Evolutionary conservation across 1,140 invertebrate genomes (phyloP), one percentile per base, ranked within the genome.

Genomic region (Amyelois transitella): DNA sequence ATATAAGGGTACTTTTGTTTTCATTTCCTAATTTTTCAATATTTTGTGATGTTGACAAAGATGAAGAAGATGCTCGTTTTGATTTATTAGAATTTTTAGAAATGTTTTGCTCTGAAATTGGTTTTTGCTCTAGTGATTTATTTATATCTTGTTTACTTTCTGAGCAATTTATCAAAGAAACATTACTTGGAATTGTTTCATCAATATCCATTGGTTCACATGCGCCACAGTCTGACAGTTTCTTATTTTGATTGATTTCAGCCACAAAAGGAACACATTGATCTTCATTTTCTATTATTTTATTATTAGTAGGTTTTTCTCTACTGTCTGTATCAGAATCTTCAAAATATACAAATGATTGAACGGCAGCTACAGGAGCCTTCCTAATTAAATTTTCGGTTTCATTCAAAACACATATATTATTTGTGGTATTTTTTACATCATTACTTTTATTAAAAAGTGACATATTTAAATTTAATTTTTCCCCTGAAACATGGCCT

Each of bases 171-270:
- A 14, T 17, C 10, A 59, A 49, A 38, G 67, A 44, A 28, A 69
- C 28, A 66, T 69, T 75, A 47, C 72, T 76, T 38, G 72, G 77
- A 18, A 86, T 64, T 47, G 77, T 81, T 70, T 79, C 76, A 70
- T 85, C 82, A 62, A 84, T 55, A 60, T 85, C 84, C 81, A 86
- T 86, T 18, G 81, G 80, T 69, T 86, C 83, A 72, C 69, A 75
- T 38, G 65, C 69, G 22, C 69, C 52, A 66, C 71, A 66, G 52
- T 18, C 7, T 1, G 32, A 14, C 17, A 14, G 12, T 14, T 6
- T 38, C n/a, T n/a, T 14, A 28, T 28, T 28, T 4, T n/a, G 32
- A 38, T 38, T 38, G n/a, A 38, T 38, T 14, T 38, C 32, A 38
- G 32, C 12, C 1, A 81, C 60, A 22, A 71, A 67, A 49, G 80